Percentiles rank a stretch among this genome's conserved stretches.
Evolutionary conservation across 1,140 invertebrate species (phyloP).

Genomic region (Protaetia brevitarsis): DNA sequence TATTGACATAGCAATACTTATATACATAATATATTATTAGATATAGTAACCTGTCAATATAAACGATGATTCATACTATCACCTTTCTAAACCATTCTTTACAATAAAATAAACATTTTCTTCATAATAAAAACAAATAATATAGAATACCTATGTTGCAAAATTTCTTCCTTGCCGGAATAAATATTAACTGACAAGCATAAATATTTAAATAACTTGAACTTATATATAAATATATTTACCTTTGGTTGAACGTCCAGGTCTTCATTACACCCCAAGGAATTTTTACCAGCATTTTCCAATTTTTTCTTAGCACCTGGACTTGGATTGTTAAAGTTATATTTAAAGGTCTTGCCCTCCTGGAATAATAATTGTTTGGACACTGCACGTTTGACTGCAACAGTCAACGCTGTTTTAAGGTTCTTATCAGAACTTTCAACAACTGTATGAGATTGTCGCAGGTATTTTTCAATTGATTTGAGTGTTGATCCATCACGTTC

Average conservation of each 20-base stretch:
- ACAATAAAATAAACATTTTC: no score
- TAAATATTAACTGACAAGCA: no score
- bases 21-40: no score
- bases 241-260: slow-evolving; percentile 7
- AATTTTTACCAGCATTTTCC: slow-evolving; percentile 5
- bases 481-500: slow-evolving; percentile 79
- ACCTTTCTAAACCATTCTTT: no score
- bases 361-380: slow-evolving; percentile 69
- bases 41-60: no score
- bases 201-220: no score
- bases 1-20: no score
- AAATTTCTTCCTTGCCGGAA: no score
- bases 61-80: no score
- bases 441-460: slow-evolving; percentile 75
- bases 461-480: slow-evolving; percentile 78
- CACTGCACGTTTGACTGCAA: slow-evolving; percentile 74
- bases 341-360: slow-evolving; percentile 70
- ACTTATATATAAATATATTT: not conserved
- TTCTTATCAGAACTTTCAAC: slow-evolving; percentile 66
- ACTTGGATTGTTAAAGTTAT: slow-evolving; percentile 42
- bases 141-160: no score
- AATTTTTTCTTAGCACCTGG: slow-evolving; percentile 33
- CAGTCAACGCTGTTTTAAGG: slow-evolving; percentile 64
- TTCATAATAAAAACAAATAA: no score
- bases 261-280: not conserved